Base-by-base conservation (phyloP, 2,888 invertebrate genomes). In the Erebia ligea region DNA sequence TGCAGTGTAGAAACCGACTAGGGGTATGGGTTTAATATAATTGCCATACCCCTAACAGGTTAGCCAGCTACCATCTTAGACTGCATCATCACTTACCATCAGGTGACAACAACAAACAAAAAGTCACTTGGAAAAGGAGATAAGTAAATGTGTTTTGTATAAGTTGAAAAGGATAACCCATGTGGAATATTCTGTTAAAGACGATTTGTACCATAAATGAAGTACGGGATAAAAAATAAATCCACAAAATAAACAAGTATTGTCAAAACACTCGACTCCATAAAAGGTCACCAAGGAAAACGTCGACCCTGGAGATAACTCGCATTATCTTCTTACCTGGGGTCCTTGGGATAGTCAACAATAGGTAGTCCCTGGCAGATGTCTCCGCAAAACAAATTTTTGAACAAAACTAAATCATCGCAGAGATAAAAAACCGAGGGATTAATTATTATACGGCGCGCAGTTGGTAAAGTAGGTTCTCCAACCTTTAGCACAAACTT, bases 381-480 rank as follows among this genome's bases (percentile, higher is more conserved):
- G 93, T 90, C 91, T 82, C 84, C 82, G 89, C 91, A 89, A 91
- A 91, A 92, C 87, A 92, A 92, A 91, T 91, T 91, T 88, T 82
- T 87, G 86, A 86, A 86, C 86, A 85, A 80, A 81, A 84, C 86
- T 89, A 87, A 90, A 89, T 88, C 90, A 89, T 86, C 81, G 80
- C 78, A 72, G 77, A 82, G 79, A 83, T 84, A 89, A 90, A 91
- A 84, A 90, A 89, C 73, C 73, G 75, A 72, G 75, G 80, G 77
- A 79, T 80, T 80, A 81, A 80, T 81, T 80, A 80, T 79, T 78
- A 13, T 13, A 45, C 75, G 71, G 70, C 75, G 75, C 76, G 78
- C 75, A 73, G 76, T 77, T 69, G 74, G 71, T 77, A 84, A 79
- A 81, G 82, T 67, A 67, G 67, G 67, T 42, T 58, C 0, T 1